Evolutionary conservation across 1,140 invertebrate species (phyloP).

Genomic region (Drosophila willistoni): DNA sequence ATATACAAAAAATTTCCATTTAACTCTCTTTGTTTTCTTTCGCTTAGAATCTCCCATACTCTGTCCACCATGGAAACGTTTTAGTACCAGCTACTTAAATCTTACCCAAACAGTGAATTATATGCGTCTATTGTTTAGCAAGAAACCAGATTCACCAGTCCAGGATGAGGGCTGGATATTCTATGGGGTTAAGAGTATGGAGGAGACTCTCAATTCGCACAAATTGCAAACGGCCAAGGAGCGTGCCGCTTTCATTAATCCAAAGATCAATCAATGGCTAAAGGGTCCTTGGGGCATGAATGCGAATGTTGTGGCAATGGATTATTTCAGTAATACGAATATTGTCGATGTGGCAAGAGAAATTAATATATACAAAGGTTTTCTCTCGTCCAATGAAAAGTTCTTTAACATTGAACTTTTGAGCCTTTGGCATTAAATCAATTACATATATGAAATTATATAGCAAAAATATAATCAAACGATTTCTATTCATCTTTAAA

Average conservation of each 20-base stretch:
- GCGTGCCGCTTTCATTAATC: slow-evolving; percentile 66
- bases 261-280: slow-evolving; percentile 65
- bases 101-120: slow-evolving; percentile 67
- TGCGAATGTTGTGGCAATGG: slow-evolving; percentile 85
- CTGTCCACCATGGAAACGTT: slow-evolving; percentile 74
- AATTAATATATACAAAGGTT: slow-evolving; percentile 71
- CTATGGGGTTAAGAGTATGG: slow-evolving; percentile 60
- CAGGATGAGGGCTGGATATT: slow-evolving; percentile 78
- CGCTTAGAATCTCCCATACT: slow-evolving; percentile 63
- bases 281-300: slow-evolving; percentile 84
- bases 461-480: neutral
- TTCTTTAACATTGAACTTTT: slow-evolving; percentile 67
- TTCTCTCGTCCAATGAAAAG: slow-evolving; percentile 52
- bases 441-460: no score
- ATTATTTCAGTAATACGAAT: slow-evolving; percentile 87
- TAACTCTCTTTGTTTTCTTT: neutral
- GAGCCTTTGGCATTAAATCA: slow-evolving; percentile 8
- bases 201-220: slow-evolving; percentile 65
- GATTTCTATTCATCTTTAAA: no score
- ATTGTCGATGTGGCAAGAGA: slow-evolving; percentile 85
- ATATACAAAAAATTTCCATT: no score
- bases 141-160: slow-evolving; percentile 58
- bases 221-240: slow-evolving; percentile 69
- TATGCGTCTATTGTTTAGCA: slow-evolving; percentile 74
- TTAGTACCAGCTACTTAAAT: slow-evolving; percentile 71